Base-by-base conservation (phyloP, 2,888 invertebrate genomes). In the Bedellia somnulentella region DNA sequence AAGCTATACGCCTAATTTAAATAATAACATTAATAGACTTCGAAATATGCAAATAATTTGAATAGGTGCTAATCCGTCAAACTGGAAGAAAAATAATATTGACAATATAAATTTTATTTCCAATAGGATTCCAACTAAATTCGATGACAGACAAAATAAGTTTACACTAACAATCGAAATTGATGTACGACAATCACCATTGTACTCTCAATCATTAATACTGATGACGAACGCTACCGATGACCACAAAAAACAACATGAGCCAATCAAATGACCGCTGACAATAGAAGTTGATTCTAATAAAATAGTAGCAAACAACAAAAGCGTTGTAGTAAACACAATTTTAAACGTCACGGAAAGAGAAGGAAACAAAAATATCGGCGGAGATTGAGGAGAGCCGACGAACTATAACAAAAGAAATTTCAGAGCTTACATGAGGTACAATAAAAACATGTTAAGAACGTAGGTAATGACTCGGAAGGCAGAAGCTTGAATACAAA, bases 131-230 rank as follows among this genome's bases (percentile, higher is more conserved):
- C 73, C 60, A 73, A 73, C 73, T 73, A 73, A 73, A 71, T 60
- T 51, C 54, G 64, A 71, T 73, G 73, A 73, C 73, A 59, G 44
- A 58, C 41, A 49, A 54, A 58, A 63, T 59, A 51, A 47, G 37
- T 36, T 35, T 29, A 32, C 43, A 8, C 42, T 30, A 37, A 45
- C 40, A 44, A 46, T 54, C 53, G 54, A 52, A 52, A 29, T 17
- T 10, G 15, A 24, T 53, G 49, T 48, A 47, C 56, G 64, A 73
- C 73, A 73, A 71, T 73, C 49, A 57, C 56, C 55, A 70, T 71
- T 70, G 70, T 73, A 57, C 53, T 63, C 59, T 60, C 63, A 68
- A 68, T 73, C 73, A 73, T 75, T 75, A 75, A 64, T 64, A 61
- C 59, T 61, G 70, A 75, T 75, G 75, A 75, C 71, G 73, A 57